Conservation (phyloP, 2,113 vertebrate species). For the Chaetodon trifascialis region DNA sequence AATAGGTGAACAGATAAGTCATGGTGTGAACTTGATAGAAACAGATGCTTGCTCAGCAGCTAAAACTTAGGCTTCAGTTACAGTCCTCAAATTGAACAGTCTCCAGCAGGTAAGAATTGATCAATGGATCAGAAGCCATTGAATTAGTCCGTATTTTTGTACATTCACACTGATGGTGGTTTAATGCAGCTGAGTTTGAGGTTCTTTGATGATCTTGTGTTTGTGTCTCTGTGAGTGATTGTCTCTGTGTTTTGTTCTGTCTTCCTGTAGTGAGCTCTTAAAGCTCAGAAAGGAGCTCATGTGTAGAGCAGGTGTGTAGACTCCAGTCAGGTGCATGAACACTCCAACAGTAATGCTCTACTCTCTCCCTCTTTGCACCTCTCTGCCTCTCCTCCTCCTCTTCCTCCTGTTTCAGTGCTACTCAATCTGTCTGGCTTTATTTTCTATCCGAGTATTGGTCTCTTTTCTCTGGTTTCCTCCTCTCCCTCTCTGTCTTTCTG, state of each 20-base stretch:
- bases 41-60: not conserved
- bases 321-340: conserved; percentile 84
- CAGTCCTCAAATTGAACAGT: conserved; percentile 6
- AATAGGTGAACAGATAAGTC: conserved; percentile 17
- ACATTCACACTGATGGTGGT: conserved; percentile 26
- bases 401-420: conserved; percentile 23
- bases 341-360: conserved; percentile 37
- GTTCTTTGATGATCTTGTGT: conserved; percentile 84
- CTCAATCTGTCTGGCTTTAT: conserved; percentile 24
- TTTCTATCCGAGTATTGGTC: conserved; percentile 13
- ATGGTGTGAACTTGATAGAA: conserved; percentile 17
- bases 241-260: conserved; percentile 85
- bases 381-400: conserved; percentile 40
- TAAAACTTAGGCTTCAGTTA: conserved; percentile 7
- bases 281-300: conserved; percentile 84
- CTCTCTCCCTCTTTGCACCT: conserved; percentile 27
- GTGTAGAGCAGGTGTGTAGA: conserved; percentile 86
- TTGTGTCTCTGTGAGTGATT: conserved; percentile 84
- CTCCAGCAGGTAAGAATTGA: conserved; percentile 39
- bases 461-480: conserved; percentile 3
- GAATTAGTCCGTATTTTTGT: conserved; percentile 27
- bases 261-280: conserved; percentile 86
- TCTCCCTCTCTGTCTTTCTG: conserved; percentile 19
- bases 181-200: conserved; percentile 72
- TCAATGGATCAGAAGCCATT: conserved; percentile 1